phyloP scores from a whole-genome alignment of 2,113 vertebrate genomes.

The Pterocles orientalis region DNA sequence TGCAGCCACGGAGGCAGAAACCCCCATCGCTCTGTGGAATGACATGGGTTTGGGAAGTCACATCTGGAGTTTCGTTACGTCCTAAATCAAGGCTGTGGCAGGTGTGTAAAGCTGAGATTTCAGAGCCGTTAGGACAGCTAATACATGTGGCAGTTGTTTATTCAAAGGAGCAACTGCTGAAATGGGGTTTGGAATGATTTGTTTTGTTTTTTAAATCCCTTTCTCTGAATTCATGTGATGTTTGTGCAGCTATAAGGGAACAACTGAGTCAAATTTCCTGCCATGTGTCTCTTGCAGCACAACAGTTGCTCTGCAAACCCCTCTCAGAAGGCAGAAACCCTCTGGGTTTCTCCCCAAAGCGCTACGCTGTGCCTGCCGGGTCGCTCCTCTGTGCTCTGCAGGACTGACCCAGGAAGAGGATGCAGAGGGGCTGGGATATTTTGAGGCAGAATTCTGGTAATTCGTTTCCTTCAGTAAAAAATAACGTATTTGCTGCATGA shows the following conservation, averaged over 20 bases:
- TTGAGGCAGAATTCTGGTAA: background rate
- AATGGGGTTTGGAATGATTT: background rate
- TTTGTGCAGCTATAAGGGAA: background rate
- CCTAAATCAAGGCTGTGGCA: background rate
- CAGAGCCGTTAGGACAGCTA: background rate
- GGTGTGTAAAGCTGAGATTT: slow-evolving; percentile 39
- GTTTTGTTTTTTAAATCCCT: background rate
- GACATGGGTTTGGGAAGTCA: background rate
- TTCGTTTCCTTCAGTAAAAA: background rate
- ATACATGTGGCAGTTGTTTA: slow-evolving; percentile 20
- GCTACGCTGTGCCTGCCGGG: background rate
- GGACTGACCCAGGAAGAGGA: background rate
- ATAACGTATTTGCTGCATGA: background rate
- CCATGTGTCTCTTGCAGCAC: background rate
- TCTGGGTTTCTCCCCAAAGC: background rate
- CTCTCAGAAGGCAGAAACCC: background rate
- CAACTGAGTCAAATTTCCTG: background rate
- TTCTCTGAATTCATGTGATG: background rate
- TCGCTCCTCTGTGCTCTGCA: background rate
- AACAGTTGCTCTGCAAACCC: background rate
- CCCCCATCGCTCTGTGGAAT: background rate
- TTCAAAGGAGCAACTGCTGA: background rate
- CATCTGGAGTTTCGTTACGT: background rate
- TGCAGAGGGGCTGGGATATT: background rate
- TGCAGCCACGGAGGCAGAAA: background rate